Percentiles rank a stretch among this genome's conserved stretches.
Conservation (phyloP, 2,113 vertebrate genomes). For the Chaenocephalus aceratus region DNA sequence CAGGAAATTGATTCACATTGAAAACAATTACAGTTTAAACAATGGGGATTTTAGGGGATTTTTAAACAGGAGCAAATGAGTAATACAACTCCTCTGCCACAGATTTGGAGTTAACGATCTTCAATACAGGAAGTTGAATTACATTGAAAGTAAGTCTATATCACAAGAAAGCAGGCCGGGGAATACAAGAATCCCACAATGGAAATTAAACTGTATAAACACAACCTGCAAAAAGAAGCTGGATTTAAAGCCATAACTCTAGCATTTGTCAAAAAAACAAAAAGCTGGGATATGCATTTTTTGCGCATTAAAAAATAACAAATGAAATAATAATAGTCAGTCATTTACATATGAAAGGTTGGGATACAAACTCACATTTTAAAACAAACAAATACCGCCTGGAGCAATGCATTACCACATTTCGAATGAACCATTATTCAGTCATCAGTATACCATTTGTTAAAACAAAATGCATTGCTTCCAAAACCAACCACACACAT, state of each 20-base stretch:
- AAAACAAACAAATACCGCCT: constrained; percentile 4
- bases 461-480: constrained; percentile 29
- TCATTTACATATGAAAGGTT: not conserved
- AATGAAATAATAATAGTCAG: not conserved
- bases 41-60: constrained; percentile 17
- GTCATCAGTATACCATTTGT: constrained; percentile 12
- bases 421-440: constrained; percentile 5
- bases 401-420: not conserved
- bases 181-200: constrained; percentile 17
- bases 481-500: constrained; percentile 15
- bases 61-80: constrained; percentile 29
- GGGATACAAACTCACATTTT: not conserved
- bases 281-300: not conserved
- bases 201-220: constrained; percentile 7
- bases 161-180: constrained; percentile 23
- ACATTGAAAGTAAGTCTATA: constrained; percentile 15
- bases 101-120: constrained; percentile 19
- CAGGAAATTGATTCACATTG: constrained; percentile 41
- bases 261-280: not conserved
- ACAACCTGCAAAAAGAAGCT: constrained; percentile 15
- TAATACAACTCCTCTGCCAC: constrained; percentile 21
- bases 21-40: constrained; percentile 40
- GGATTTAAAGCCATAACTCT: constrained; percentile 6
- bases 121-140: constrained; percentile 30
- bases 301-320: not conserved